A percentile compares a stretch with the other conserved stretches of the same genome.
Evolutionary conservation across 1,140 invertebrate genomes (phyloP).

Genomic region (Rhynchophorus ferrugineus): DNA sequence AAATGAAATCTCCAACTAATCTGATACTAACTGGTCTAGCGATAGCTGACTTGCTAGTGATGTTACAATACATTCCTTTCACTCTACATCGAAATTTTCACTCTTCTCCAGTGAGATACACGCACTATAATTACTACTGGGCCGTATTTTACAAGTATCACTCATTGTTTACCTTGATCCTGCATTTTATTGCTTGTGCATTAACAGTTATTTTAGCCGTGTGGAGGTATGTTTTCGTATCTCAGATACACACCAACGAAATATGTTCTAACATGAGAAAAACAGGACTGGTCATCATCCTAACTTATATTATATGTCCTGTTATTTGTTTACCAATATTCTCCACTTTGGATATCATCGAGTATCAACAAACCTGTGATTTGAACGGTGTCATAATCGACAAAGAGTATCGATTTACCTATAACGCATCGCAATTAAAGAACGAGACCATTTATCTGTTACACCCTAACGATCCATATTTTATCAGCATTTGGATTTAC

Average conservation of each 20-base stretch:
- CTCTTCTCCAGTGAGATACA: slow-evolving; percentile 44
- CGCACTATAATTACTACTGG: slow-evolving; percentile 67
- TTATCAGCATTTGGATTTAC: slow-evolving; percentile 77
- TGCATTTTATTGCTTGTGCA: slow-evolving; percentile 90
- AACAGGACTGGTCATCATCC: slow-evolving; percentile 64
- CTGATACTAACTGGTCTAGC: slow-evolving; percentile 80
- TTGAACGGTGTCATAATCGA: slow-evolving; percentile 37
- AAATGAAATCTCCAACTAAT: slow-evolving; percentile 85
- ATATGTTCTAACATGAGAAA: slow-evolving; percentile 68
- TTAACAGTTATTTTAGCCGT: slow-evolving; percentile 85
- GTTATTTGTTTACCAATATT: slow-evolving; percentile 81
- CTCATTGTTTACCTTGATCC: slow-evolving; percentile 73
- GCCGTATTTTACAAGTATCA: slow-evolving; percentile 76
- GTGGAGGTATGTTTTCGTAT: slow-evolving; percentile 85
- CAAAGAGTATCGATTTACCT: slow-evolving; percentile 22
- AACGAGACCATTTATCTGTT: slow-evolving; percentile 42
- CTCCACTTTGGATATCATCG: slow-evolving; percentile 57
- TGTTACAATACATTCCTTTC: slow-evolving; percentile 91
- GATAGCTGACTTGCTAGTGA: slow-evolving; percentile 84
- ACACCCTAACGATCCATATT: slow-evolving; percentile 30
- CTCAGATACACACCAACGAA: slow-evolving; percentile 65
- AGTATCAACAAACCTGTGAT: slow-evolving; percentile 42
- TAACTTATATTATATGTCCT: slow-evolving; percentile 73
- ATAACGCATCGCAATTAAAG: slow-evolving; percentile 25
- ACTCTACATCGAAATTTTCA: slow-evolving; percentile 72